These are phyloP conservation scores for Alviniconcha strummeri DNA, from an alignment of 2,888 invertebrate species.

Conservation along the genomic window DNA sequence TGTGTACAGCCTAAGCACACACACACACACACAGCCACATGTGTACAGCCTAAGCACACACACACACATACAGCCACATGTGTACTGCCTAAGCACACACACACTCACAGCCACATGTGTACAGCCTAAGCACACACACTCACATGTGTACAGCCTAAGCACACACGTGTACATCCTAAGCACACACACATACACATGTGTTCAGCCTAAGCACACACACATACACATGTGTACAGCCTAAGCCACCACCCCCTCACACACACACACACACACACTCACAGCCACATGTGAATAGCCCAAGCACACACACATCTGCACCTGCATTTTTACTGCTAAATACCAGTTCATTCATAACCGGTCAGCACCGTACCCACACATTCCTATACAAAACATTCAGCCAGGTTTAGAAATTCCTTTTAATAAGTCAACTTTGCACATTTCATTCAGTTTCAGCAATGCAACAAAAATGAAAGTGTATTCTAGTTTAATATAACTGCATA, in stretches of 20 bases:
- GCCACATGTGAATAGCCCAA: background rate
- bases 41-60: background rate
- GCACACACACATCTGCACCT: background rate
- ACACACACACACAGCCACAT: constrained; percentile 15
- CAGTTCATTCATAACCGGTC: too few species aligned
- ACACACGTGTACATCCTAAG: background rate
- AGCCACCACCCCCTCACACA: background rate
- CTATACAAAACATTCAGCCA: too few species aligned
- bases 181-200: background rate
- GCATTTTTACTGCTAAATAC: background rate
- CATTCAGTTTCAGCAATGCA: too few species aligned
- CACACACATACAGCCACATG: background rate
- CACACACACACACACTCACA: background rate
- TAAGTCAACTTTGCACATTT: too few species aligned
- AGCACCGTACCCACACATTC: too few species aligned
- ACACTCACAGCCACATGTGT: background rate
- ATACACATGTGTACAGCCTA: background rate
- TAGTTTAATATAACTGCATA: too few species aligned
- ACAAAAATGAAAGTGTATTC: too few species aligned
- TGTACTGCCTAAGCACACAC: background rate
- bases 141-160: background rate
- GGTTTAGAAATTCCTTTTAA: too few species aligned
- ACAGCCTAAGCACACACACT: background rate
- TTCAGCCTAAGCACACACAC: background rate
- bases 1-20: background rate